Evolutionary conservation across 2,113 vertebrate genomes (phyloP).

Genomic region (Rhinichthys klamathensis): DNA sequence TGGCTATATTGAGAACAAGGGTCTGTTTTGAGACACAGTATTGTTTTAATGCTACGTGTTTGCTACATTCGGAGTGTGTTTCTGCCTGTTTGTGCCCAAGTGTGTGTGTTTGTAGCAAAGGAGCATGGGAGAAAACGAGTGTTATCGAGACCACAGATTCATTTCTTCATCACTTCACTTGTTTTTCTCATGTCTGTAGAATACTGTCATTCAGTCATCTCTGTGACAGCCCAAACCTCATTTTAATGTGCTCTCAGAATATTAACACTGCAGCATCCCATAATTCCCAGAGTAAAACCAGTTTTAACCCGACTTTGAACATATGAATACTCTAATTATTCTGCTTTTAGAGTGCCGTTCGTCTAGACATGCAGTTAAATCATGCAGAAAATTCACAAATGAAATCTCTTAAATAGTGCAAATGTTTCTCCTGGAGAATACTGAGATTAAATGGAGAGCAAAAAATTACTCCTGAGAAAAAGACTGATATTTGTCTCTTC

Average conservation of each 20-base stretch:
- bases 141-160: conserved; percentile 6
- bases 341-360: background rate
- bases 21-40: background rate
- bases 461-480: background rate
- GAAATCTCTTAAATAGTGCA: background rate
- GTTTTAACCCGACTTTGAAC: background rate
- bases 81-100: background rate
- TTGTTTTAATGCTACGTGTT: background rate
- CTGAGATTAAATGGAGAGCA: background rate
- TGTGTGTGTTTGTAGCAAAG: background rate
- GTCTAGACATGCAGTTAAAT: background rate
- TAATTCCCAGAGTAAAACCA: background rate
- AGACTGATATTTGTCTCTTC: background rate
- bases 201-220: background rate
- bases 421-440: background rate
- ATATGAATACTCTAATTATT: background rate
- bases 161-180: background rate
- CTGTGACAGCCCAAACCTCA: background rate
- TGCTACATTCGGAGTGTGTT: background rate
- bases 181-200: background rate
- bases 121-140: background rate
- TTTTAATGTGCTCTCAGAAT: conserved; percentile 2
- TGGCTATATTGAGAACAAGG: background rate
- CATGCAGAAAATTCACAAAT: background rate
- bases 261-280: conserved; percentile 6